phyloP scores from a whole-genome alignment of 2,797 vertebrate genomes.

The Setipinna tenuifilis region DNA sequence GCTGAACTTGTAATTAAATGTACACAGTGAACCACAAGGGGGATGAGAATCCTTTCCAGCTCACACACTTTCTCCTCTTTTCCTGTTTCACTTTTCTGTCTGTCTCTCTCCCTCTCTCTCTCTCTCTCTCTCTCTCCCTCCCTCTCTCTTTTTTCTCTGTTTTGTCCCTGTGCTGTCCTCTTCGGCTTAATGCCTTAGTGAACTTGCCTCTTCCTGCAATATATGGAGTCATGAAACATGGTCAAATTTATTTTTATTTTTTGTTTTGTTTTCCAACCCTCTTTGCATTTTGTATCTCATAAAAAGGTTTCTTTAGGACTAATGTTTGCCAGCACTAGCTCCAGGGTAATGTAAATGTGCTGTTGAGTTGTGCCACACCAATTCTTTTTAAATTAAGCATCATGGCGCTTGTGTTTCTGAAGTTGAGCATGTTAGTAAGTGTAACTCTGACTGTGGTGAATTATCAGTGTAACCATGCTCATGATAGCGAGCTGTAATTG shows the following conservation, averaged over 20 bases:
- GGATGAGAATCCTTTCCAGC: conserved; percentile 25
- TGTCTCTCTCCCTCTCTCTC: conserved; percentile 24
- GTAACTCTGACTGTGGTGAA: neutral
- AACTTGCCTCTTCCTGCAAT: neutral
- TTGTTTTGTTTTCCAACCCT: neutral
- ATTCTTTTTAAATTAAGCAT: neutral
- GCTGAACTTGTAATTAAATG: conserved; percentile 55
- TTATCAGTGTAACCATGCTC: neutral
- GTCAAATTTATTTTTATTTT: neutral
- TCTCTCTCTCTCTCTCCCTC: conserved; percentile 32
- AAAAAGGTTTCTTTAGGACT: neutral
- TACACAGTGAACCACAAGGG: conserved; percentile 46
- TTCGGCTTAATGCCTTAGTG: neutral
- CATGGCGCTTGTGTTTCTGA: neutral
- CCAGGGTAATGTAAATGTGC: neutral
- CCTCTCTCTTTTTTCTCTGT: conserved; percentile 5
- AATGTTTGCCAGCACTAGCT: neutral
- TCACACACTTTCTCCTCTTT: neutral
- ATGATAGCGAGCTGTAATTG: too few relatives aligned
- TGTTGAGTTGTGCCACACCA: neutral
- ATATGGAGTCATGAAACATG: neutral
- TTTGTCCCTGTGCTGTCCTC: neutral
- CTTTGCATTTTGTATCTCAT: neutral
- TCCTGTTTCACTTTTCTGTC: neutral
- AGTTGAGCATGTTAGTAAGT: neutral